phyloP scores from a whole-genome alignment of 2,113 vertebrate species.

The Poecilia latipinna region DNA sequence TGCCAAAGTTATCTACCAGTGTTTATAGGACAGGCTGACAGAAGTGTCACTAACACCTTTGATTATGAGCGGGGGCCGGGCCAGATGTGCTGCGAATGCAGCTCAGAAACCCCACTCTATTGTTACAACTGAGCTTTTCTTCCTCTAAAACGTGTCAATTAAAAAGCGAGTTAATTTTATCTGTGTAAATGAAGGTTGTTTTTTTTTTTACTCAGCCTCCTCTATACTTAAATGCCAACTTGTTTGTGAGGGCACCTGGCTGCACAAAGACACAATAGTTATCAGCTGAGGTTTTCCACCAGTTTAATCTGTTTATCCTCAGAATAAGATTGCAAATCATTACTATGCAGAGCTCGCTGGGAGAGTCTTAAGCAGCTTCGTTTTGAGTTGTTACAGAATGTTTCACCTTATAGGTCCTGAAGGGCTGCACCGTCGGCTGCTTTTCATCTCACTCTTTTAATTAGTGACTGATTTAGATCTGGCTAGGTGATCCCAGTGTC shows the following conservation, averaged over 20 bases:
- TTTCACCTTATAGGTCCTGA: constrained; percentile 69
- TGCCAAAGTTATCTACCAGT: constrained; percentile 42
- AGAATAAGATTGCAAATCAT: constrained; percentile 58
- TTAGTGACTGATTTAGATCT: constrained; percentile 79
- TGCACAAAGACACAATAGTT: constrained; percentile 40
- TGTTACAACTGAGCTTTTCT: not conserved
- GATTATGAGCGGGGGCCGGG: constrained; percentile 52
- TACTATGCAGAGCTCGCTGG: constrained; percentile 49
- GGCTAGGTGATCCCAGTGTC: constrained; percentile 71
- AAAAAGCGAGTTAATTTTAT: not conserved
- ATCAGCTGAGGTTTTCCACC: constrained; percentile 57
- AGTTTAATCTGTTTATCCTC: constrained; percentile 66
- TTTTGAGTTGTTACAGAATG: constrained; percentile 57
- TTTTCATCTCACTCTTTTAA: constrained; percentile 76
- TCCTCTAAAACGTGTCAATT: not conserved
- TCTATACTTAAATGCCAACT: not conserved
- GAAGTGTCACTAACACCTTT: constrained; percentile 67
- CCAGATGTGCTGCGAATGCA: constrained; percentile 69
- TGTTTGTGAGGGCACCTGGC: constrained; percentile 25
- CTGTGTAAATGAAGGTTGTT: not conserved
- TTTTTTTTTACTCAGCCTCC: not conserved
- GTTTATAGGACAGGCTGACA: constrained; percentile 53
- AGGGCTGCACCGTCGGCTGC: constrained; percentile 66
- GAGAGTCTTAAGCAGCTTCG: constrained; percentile 40
- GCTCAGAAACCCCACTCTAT: constrained; percentile 27